Percentiles rank a stretch among this genome's conserved stretches.
These are phyloP conservation scores for Nibea coibor DNA, from an alignment of 2,113 vertebrate species.

Conservation along the genomic window DNA sequence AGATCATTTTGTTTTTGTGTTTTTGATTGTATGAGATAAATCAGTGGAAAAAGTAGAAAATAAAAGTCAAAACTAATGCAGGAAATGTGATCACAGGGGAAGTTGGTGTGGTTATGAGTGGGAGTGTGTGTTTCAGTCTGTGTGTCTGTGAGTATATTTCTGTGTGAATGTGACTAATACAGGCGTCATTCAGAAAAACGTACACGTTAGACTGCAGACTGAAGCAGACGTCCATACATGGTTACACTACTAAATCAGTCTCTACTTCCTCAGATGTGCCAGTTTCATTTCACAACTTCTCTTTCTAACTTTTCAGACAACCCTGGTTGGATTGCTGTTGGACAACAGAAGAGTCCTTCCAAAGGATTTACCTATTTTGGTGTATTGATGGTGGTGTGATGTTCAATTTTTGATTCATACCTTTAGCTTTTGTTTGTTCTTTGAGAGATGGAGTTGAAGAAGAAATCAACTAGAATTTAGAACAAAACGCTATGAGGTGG, in stretches of 20 bases:
- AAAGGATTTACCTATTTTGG: too few relatives aligned
- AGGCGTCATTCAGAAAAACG: neutral
- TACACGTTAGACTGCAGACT: neutral
- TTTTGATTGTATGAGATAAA: neutral
- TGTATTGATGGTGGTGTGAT: too few relatives aligned
- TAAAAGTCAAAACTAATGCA: neutral
- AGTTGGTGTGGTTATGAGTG: conserved; percentile 24
- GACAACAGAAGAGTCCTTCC: neutral
- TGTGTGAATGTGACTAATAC: neutral
- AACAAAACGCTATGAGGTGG: too few relatives aligned
- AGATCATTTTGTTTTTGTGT: neutral
- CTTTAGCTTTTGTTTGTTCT: too few relatives aligned
- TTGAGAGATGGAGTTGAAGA: too few relatives aligned
- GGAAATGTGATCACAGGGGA: conserved; percentile 32
- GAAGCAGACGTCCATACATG: neutral
- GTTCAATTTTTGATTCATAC: too few relatives aligned
- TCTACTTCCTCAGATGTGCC: neutral
- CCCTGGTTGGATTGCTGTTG: neutral
- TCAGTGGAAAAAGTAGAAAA: conserved; percentile 17
- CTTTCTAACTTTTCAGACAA: neutral
- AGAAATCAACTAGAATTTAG: too few relatives aligned
- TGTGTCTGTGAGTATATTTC: conserved; percentile 1
- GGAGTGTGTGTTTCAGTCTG: neutral
- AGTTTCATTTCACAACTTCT: too few relatives aligned
- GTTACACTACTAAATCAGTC: neutral